These are phyloP conservation scores for Montipora sp. DNA, from an alignment of 64 coral and sea anemone species.

Conservation along the genomic window DNA sequence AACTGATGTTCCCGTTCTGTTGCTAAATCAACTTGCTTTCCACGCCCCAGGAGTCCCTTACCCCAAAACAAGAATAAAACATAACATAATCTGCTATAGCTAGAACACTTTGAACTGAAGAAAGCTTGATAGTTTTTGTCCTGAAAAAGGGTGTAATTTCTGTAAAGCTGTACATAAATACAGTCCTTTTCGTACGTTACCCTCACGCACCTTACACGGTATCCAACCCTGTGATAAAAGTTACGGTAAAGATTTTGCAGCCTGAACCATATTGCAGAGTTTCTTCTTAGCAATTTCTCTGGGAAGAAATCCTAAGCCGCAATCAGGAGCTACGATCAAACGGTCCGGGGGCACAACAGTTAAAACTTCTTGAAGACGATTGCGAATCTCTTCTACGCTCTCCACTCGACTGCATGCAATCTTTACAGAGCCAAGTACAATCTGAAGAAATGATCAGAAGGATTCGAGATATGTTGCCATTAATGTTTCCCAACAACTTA, in stretches of 20 bases:
- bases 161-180: too few relatives aligned
- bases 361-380: conserved; percentile 73
- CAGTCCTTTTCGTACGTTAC: too few relatives aligned
- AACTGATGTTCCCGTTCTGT: too few relatives aligned
- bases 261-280: conserved; percentile 86
- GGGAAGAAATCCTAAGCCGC: conserved; percentile 79
- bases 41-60: too few relatives aligned
- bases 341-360: conserved; percentile 76
- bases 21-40: too few relatives aligned
- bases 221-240: not conserved
- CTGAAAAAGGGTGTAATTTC: too few relatives aligned
- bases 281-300: conserved; percentile 68
- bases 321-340: conserved; percentile 84
- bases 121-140: too few relatives aligned
- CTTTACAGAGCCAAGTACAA: conserved; percentile 75
- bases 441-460: conserved; percentile 7
- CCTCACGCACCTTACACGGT: too few relatives aligned
- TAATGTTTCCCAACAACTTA: too few relatives aligned
- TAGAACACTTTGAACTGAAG: too few relatives aligned
- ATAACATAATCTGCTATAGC: too few relatives aligned
- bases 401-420: conserved; percentile 76
- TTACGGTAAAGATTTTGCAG: conserved; percentile 73
- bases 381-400: conserved; percentile 78
- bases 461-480: not conserved
- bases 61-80: too few relatives aligned